Conservation (phyloP, 2,888 invertebrate genomes). For the Aspidiotus rigidus region DNA sequence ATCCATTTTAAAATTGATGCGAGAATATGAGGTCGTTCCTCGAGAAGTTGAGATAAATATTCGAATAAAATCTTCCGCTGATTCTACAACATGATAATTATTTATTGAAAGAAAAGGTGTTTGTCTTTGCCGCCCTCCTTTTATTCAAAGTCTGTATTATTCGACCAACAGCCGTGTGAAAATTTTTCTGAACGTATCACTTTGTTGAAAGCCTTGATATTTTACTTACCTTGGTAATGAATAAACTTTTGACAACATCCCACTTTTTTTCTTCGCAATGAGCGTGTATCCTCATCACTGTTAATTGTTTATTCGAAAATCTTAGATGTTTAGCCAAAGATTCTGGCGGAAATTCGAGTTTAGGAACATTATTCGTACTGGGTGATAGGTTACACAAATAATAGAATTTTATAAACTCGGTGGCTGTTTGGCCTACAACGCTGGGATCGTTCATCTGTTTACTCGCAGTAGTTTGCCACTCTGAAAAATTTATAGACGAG, state of each 20-base stretch:
- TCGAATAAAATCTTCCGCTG: no score
- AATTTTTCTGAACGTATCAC: no score
- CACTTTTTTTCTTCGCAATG: conserved; percentile 25
- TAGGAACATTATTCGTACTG: neutral
- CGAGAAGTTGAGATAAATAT: no score
- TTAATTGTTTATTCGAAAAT: conserved; percentile 16
- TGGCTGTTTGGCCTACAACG: conserved; percentile 22
- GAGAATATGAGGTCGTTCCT: no score
- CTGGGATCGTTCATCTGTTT: conserved; percentile 22
- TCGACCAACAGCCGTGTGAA: no score
- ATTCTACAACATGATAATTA: no score
- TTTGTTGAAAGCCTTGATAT: no score
- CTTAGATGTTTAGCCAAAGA: conserved; percentile 14
- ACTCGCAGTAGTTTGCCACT: conserved; percentile 25
- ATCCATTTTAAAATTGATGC: no score
- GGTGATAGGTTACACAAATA: conserved; percentile 19
- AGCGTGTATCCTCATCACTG: conserved; percentile 11
- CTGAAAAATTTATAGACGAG: conserved; percentile 7
- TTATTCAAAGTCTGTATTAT: no score
- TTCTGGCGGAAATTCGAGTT: conserved; percentile 9
- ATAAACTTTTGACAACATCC: conserved; percentile 13
- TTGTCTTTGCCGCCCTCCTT: no score
- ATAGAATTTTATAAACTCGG: conserved; percentile 16
- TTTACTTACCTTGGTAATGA: conserved; percentile 19
- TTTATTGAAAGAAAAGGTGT: no score